Base-by-base conservation (phyloP, 1,140 invertebrate genomes). In the Nymphalis io region DNA sequence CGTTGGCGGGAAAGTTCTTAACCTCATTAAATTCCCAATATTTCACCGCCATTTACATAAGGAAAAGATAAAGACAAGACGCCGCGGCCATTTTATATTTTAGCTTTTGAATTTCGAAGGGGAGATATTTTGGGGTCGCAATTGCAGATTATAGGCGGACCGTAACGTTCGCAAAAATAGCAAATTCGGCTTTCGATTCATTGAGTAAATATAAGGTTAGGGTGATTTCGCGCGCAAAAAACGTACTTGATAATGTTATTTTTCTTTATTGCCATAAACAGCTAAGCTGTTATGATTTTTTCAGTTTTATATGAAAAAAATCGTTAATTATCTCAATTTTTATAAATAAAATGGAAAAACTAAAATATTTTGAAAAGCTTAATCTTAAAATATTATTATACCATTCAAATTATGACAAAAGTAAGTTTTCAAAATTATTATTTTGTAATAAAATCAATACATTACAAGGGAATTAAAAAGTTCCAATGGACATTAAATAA, bases 41-140 rank as follows among this genome's bases (percentile, higher is more conserved):
- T 73, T 81, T 77, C 74, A 77, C 72, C 67, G 66, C 68, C 72
- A 81, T 81, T 81, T 81, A 81, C 77, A 81, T 81, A 81, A 81
- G 75, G 79, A 81, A 79, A 81, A 81, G 79, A 81, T 81, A 81
- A 81, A 81, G 79, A 74, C 79, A 79, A 79, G 79, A 79, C 75
- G 77, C 72, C 73, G 68, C 73, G 44, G 73, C 73, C 73, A 76
- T 80, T 80, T 78, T 79, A 72, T 81, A 74, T 78, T 73, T 78
- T 75, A 74, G 74, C 60, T 67, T 74, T 66, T 42, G 53, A 63
- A 74, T 68, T 64, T 60, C 63, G 51, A 58, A 61, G 70, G 70
- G 69, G 68, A 58, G 40, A 57, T 55, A 42, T 39, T 33, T 46
- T 69, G 65, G 73, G 78, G 72, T 68, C 55, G 61, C 59, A 46